phyloP scores from a whole-genome alignment of 1,140 invertebrate genomes.

The Ladona fulva region DNA sequence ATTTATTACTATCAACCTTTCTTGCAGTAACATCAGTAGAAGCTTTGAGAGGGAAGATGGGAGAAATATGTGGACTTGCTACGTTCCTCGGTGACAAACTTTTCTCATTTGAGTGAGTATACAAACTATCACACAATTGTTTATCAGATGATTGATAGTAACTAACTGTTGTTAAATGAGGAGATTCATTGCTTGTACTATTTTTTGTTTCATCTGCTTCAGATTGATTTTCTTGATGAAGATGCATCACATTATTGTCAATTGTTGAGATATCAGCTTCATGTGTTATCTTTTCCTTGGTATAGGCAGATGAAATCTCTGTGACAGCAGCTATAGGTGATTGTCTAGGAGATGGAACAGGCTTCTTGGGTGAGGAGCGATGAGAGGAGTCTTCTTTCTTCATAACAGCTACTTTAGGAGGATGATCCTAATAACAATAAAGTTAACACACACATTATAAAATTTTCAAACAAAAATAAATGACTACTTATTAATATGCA shows the following conservation, averaged over 20 bases:
- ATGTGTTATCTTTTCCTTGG: not conserved
- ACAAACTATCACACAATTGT: not conserved
- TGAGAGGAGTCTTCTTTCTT: not conserved
- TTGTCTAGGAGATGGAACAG: not conserved
- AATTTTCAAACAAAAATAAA: not conserved
- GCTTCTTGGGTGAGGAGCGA: not conserved
- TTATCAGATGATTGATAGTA: not conserved
- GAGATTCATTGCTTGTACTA: not conserved
- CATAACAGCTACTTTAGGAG: not conserved
- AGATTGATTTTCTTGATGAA: not conserved
- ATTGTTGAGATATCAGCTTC: not conserved
- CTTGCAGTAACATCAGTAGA: not conserved
- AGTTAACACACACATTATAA: not conserved
- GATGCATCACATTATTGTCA: not conserved
- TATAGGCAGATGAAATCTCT: not conserved
- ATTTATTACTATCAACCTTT: not conserved
- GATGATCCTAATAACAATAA: not conserved
- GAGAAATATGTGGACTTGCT: not conserved
- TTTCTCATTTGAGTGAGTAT: not conserved
- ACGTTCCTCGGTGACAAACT: not conserved
- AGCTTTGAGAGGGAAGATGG: not conserved
- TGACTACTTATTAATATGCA: too few relatives aligned
- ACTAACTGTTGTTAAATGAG: not conserved
- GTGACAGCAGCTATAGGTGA: not conserved
- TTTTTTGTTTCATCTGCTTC: not conserved